phyloP scores from a whole-genome alignment of 2,113 vertebrate genomes.

The Trogon melanurus region DNA sequence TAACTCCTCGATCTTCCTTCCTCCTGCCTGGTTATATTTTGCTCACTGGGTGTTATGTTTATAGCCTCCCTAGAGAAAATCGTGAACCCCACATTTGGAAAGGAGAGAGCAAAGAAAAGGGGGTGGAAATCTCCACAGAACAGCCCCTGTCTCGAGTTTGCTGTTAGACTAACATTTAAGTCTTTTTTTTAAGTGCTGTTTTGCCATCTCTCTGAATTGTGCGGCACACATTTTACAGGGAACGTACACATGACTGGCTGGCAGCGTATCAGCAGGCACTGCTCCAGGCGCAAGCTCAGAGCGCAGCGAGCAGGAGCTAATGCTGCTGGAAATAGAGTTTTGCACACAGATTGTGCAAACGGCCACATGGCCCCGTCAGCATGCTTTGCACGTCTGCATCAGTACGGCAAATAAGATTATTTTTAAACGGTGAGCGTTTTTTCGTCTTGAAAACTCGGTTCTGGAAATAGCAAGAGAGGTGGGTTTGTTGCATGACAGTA shows the following conservation, averaged over 20 bases:
- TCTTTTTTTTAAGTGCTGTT: neutral
- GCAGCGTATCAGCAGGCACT: fast-evolving
- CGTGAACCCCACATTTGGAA: neutral
- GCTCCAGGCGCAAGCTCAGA: neutral
- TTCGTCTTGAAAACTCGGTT: neutral
- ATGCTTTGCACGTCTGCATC: neutral
- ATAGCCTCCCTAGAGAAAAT: neutral
- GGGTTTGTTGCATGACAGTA: neutral
- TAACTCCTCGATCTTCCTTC: neutral
- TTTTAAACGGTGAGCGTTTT: neutral
- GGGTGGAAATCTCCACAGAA: neutral
- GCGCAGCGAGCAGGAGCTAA: neutral
- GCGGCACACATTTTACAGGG: neutral
- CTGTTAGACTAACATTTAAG: neutral
- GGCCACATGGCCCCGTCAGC: neutral
- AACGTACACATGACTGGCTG: neutral
- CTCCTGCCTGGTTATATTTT: neutral
- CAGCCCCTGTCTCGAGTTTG: neutral
- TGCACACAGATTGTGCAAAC: neutral
- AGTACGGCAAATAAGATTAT: neutral
- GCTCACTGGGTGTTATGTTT: neutral
- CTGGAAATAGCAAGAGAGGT: neutral
- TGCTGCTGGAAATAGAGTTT: neutral
- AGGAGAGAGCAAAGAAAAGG: neutral
- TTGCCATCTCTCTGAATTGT: neutral